Base-by-base conservation (phyloP, 2,888 invertebrate genomes). In the Anorthoa munda region DNA sequence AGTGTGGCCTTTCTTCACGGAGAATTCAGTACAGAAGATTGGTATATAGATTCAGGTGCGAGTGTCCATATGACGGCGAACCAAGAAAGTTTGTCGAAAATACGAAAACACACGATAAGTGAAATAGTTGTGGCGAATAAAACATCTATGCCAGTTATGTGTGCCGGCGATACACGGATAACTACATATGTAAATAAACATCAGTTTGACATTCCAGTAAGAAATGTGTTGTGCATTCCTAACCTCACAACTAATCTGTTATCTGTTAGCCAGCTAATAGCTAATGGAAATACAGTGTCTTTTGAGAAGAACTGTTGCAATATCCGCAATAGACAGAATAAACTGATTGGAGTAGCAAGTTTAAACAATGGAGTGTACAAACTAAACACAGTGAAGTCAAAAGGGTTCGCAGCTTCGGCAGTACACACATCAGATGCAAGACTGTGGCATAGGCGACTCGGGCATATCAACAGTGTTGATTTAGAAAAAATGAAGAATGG, bases 241-340 rank as follows among this genome's bases (percentile, higher is more conserved):
- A 70, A 67, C 21, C 48, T 77, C 31, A 67, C 77, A 2, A 74
- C 77, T 0, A 77, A 74, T 12, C 58, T 79, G 9, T 13, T 81
- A 3, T 81, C 72, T 12, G 72, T 79, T 23, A 72, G 72, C 50
- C 56, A 46, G n/a, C 56, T 80, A 0, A 77, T 80, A 21, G 61
- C 61, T 7, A 77, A 48, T 31, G 81, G 77, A 13, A 80, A 77
- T 46, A 74, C 18, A 77, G 68, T 80, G 13, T 4, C n/a, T 0
- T 80, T 80, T 48, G 55, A 77, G 11, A 4, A 65, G 2, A 3
- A 77, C 55, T 68, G 61, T 31, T 83, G 82, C 65, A 67, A 31
- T 1, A 85, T 86, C 39, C 70, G 76, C 53, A 86, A 83, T 21
- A 18, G 15, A 58, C 31, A 31, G 17, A 58, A 58, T 58, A n/a